Percentiles rank a stretch among this genome's conserved stretches.
These are phyloP conservation scores for Montipora cactus DNA, from an alignment of 64 coral and sea anemone genomes.

Conservation along the genomic window DNA sequence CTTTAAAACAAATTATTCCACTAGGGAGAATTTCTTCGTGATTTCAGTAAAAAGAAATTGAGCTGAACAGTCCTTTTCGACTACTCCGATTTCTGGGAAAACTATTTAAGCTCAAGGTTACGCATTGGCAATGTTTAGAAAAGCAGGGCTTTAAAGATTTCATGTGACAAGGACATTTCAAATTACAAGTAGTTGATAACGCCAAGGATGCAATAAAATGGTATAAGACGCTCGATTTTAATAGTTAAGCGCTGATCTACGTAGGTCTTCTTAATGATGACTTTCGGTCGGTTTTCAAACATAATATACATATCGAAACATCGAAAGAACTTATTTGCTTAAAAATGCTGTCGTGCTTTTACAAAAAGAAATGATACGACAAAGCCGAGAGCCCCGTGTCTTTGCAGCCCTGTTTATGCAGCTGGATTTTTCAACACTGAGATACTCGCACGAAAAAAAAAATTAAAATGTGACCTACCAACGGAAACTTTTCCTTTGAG, in stretches of 20 bases:
- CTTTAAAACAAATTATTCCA: neutral
- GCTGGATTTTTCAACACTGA: too few species aligned
- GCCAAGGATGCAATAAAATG: neutral
- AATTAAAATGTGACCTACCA: neutral
- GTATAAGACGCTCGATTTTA: too few species aligned
- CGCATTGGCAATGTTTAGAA: neutral
- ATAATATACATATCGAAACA: too few species aligned
- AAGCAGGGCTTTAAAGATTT: neutral
- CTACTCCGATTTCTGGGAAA: neutral
- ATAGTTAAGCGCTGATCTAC: too few species aligned
- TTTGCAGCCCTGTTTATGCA: too few species aligned
- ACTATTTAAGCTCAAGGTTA: neutral
- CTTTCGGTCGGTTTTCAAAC: too few species aligned
- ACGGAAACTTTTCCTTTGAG: conserved; percentile 5
- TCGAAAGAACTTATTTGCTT: too few species aligned
- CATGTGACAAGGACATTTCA: neutral
- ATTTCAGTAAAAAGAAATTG: neutral
- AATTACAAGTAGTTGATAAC: neutral
- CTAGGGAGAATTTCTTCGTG: neutral
- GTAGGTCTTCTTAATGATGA: too few species aligned
- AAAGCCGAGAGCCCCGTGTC: too few species aligned
- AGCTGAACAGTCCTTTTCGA: neutral
- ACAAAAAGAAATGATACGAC: neutral
- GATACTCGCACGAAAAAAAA: neutral
- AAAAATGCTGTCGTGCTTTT: too few species aligned